Base-by-base conservation (phyloP, 2,888 invertebrate genomes). In the Sturmia bella region DNA sequence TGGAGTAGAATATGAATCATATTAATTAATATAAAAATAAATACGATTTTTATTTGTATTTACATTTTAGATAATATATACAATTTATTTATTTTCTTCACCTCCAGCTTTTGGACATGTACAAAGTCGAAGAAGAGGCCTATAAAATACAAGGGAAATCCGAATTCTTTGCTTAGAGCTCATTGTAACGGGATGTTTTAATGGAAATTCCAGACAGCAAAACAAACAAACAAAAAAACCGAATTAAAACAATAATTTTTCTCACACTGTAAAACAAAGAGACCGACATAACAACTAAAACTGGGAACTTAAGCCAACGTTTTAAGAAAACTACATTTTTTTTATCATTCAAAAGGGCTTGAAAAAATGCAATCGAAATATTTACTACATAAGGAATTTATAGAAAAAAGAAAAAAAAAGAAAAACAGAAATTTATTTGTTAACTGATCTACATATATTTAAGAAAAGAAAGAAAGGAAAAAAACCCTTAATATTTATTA, bases 91-190 rank as follows among this genome's bases (percentile, higher is more conserved):
- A 27, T 41, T 59, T 50, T 43, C 63, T 13, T 27, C 59, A 63
- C 74, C 66, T 66, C 19, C 92, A 96, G 96, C 93, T 97, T 89
- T 95, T 97, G 91, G 97, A 97, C 90, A 95, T 97, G 94, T 97
- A 97, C 93, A 97, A 97, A 92, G 96, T 97, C 92, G 97, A 97
- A 91, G 97, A 97, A 90, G 93, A 96, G 85, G 97, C 97, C 90
- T 97, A 96, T 91, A 96, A 96, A 89, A 93, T 97, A 92, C 95
- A 95, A 87, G 95, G 95, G 89, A 97, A 96, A 92, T 94, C 94
- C 86, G 97, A 97, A 91, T 97, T 97, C 92, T 97, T 96, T 92
- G 97, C 96, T 92, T 97, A 94, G 74, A 70, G 78, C 61, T 75
- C 70, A n/a, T 7, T 1, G 4, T 32, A 52, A 19, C 56, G 70